Conservation (phyloP, 2,888 invertebrate species). For the Torymus aiolomorphi region DNA sequence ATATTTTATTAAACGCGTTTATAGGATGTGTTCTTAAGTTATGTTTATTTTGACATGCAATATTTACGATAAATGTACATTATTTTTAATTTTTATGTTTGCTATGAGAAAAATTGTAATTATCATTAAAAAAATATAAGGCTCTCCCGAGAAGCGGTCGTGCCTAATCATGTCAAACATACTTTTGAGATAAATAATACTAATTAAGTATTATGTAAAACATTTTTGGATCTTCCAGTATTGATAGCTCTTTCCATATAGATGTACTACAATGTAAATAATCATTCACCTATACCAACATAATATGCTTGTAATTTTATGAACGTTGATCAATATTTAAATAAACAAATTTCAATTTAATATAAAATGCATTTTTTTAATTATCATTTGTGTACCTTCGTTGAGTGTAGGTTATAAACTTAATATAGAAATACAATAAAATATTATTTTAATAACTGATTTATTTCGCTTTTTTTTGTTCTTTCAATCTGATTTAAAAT, state of each 20-base stretch:
- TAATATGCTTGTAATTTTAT: constrained; percentile 55
- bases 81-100: constrained; percentile 37
- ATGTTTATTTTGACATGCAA: constrained; percentile 26
- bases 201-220: constrained; percentile 22
- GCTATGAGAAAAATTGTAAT: constrained; percentile 30
- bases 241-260: constrained; percentile 42
- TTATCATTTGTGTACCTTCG: too few relatives aligned
- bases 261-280: constrained; percentile 38
- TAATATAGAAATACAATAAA: too few relatives aligned
- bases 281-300: constrained; percentile 48
- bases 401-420: too few relatives aligned
- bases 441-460: constrained; percentile 36
- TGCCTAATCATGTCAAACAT: constrained; percentile 13
- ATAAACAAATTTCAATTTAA: constrained; percentile 49
- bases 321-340: constrained; percentile 51
- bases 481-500: constrained; percentile 63
- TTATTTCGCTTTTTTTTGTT: constrained; percentile 59
- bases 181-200: constrained; percentile 32
- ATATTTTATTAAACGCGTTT: constrained; percentile 32
- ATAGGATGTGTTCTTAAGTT: constrained; percentile 39
- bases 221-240: constrained; percentile 53
- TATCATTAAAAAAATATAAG: constrained; percentile 19
- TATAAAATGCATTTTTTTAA: constrained; percentile 2
- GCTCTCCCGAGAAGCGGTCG: too few relatives aligned
- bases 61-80: constrained; percentile 28